Evolutionary conservation across 2,888 invertebrate species (phyloP).

Genomic region (Drosophila vallismaia): DNA sequence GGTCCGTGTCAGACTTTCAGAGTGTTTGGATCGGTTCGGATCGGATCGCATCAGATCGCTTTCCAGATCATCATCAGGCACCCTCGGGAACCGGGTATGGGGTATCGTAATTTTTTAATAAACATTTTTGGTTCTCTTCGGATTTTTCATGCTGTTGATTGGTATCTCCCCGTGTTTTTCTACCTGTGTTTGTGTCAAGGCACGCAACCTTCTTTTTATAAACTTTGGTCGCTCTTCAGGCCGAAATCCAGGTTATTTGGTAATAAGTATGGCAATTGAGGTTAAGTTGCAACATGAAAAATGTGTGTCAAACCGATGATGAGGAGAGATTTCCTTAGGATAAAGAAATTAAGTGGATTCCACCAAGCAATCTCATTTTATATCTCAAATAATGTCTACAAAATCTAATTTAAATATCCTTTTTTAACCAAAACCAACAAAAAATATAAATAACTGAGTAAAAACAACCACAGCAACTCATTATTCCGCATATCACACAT

Average conservation of each 20-base stretch:
- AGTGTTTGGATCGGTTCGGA: slow-evolving; percentile 40
- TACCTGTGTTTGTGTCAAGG: slow-evolving; percentile 67
- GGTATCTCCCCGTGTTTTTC: slow-evolving; percentile 50
- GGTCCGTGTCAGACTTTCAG: slow-evolving; percentile 39
- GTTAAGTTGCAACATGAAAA: slow-evolving; percentile 34
- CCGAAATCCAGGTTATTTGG: slow-evolving; percentile 26
- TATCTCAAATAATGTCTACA: neutral
- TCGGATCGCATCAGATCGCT: slow-evolving; percentile 33
- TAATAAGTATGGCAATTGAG: slow-evolving; percentile 33
- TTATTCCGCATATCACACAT: slow-evolving; percentile 76
- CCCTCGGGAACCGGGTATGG: slow-evolving; percentile 45
- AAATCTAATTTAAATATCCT: neutral
- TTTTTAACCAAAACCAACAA: neutral
- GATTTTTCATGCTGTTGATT: slow-evolving; percentile 72
- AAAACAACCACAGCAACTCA: slow-evolving; percentile 65
- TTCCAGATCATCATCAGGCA: slow-evolving; percentile 61
- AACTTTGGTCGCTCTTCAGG: neutral
- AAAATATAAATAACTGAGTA: slow-evolving; percentile 2
- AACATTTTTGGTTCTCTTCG: slow-evolving; percentile 57
- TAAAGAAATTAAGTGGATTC: no score
- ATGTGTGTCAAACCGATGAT: slow-evolving; percentile 34
- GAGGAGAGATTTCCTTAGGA: neutral
- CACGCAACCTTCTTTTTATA: slow-evolving; percentile 59
- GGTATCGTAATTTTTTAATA: slow-evolving; percentile 75
- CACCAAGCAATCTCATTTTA: no score